These are phyloP conservation scores for Neodiprion pinetum DNA, from an alignment of 1,140 invertebrate genomes.

Conservation along the genomic window DNA sequence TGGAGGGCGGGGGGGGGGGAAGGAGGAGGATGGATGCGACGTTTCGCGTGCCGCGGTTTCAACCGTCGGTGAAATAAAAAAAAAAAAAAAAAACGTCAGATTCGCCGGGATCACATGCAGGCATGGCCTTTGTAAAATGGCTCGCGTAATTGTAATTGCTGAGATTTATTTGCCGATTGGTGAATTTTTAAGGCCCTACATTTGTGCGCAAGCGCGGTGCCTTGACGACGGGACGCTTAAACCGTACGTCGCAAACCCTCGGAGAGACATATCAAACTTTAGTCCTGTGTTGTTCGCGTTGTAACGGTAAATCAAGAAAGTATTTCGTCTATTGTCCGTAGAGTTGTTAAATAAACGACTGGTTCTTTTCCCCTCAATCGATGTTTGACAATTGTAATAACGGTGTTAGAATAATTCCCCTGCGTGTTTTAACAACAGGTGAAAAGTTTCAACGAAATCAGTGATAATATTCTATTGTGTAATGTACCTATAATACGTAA, in stretches of 20 bases:
- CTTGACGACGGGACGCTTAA: conserved; percentile 53
- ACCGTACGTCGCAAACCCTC: conserved; percentile 27
- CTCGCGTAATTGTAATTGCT: not conserved
- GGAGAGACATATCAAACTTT: conserved; percentile 42
- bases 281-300: conserved; percentile 32
- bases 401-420: not conserved
- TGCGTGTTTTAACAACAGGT: not conserved
- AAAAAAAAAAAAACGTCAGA: not conserved
- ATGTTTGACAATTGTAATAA: no score
- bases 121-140: not conserved
- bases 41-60: not conserved
- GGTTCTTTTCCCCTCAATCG: no score
- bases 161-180: not conserved
- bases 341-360: no score
- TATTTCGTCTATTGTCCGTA: no score
- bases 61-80: not conserved
- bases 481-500: no score
- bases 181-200: not conserved
- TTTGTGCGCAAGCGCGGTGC: conserved; percentile 52
- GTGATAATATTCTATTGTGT: not conserved
- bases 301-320: not conserved
- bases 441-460: not conserved
- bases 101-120: not conserved
- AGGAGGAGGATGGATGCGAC: no score
- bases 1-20: not conserved